Evolutionary conservation across 2,797 vertebrate species (phyloP).

Genomic region (Caiman crocodilus): DNA sequence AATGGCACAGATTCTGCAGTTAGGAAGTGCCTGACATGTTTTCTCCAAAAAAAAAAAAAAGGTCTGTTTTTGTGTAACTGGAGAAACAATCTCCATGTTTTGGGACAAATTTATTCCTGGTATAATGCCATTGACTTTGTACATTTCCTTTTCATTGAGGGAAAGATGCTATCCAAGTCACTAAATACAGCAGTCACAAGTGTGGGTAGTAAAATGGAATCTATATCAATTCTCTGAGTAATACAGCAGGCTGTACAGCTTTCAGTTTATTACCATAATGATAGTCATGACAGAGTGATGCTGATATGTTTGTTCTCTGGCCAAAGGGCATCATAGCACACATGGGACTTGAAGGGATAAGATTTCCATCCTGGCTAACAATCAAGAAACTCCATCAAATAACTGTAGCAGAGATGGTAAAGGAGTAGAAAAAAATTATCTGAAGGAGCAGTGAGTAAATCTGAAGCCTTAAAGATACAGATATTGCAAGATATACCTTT

Average conservation of each 20-base stretch:
- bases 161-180: constrained; percentile 8
- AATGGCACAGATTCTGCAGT: background rate
- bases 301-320: background rate
- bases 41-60: background rate
- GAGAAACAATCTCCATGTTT: background rate
- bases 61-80: background rate
- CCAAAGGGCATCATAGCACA: background rate
- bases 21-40: background rate
- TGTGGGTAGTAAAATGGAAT: background rate
- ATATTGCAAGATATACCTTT: background rate
- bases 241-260: background rate
- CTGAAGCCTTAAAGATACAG: background rate
- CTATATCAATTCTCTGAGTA: background rate
- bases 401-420: background rate
- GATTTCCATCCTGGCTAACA: background rate
- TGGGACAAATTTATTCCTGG: background rate
- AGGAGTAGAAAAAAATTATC: background rate
- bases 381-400: background rate
- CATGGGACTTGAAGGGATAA: background rate
- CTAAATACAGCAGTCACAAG: constrained; percentile 21
- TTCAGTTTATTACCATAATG: background rate
- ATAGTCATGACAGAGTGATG: background rate
- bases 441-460: background rate
- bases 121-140: background rate
- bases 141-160: background rate